phyloP scores from a whole-genome alignment of 2,797 vertebrate species.

The Spatula versicolor region DNA sequence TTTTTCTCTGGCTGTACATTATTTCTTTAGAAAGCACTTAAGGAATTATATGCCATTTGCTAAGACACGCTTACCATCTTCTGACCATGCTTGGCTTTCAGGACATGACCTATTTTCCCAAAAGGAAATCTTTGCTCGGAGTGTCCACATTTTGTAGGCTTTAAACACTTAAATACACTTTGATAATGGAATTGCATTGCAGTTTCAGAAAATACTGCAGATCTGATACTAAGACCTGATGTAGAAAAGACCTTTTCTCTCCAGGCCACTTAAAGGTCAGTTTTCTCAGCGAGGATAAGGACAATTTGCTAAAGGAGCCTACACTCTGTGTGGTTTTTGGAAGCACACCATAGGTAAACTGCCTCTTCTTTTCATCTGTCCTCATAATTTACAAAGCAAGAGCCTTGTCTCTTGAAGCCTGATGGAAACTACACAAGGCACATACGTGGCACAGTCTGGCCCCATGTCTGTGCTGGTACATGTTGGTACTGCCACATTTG shows the following conservation, averaged over 20 bases:
- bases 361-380: neutral
- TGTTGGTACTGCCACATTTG: accelerated
- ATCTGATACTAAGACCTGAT: neutral
- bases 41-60: neutral
- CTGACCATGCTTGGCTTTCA: neutral
- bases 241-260: neutral
- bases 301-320: neutral
- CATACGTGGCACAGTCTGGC: accelerated
- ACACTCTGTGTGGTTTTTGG: neutral
- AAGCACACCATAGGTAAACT: accelerated
- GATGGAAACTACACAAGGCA: too few species aligned
- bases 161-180: neutral
- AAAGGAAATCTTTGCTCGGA: neutral
- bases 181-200: neutral
- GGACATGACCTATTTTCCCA: neutral
- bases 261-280: neutral
- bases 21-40: slow-evolving; percentile 7
- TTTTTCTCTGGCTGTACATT: neutral
- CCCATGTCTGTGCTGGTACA: accelerated
- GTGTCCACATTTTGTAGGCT: neutral
- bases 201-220: neutral
- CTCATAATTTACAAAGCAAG: neutral
- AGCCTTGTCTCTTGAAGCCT: neutral
- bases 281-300: neutral
- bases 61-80: neutral